A percentile compares a stretch with the other conserved stretches of the same genome.
Conservation (phyloP, 37 sponge, comb jelly and placozoan genomes). For the Ephydatia muelleri region DNA sequence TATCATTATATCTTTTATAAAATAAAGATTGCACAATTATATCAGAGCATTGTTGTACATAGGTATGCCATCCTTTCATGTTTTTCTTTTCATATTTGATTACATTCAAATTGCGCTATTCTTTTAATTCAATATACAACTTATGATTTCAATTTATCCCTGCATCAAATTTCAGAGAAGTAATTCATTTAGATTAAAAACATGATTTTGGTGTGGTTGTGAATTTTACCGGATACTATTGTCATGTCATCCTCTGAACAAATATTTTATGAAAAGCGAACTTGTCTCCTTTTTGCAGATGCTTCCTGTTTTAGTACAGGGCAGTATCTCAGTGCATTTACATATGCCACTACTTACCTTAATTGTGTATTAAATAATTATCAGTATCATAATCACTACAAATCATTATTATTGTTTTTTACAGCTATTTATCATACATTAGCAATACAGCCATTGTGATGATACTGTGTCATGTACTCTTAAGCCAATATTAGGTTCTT, state of each 20-base stretch:
- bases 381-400: slow-evolving; percentile 1
- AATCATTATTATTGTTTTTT: not conserved
- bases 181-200: not conserved
- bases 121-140: not conserved
- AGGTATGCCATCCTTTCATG: slow-evolving; percentile 1
- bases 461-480: not conserved
- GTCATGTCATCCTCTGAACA: not conserved
- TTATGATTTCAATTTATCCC: slow-evolving; percentile 1
- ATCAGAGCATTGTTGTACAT: not conserved
- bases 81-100: not conserved
- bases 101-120: not conserved
- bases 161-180: not conserved
- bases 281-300: slow-evolving; percentile 1
- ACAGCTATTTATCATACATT: not conserved
- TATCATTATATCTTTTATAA: slow-evolving; percentile 1
- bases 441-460: slow-evolving; percentile 1
- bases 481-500: not conserved
- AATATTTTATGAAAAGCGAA: slow-evolving; percentile 1
- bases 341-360: slow-evolving; percentile 4
- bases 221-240: not conserved
- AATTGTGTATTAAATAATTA: slow-evolving; percentile 2
- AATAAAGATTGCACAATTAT: not conserved
- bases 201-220: slow-evolving; percentile 1
- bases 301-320: slow-evolving; percentile 1
- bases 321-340: slow-evolving; percentile 1